phyloP scores from a whole-genome alignment of 2,113 vertebrate species.

The Rana temporaria region DNA sequence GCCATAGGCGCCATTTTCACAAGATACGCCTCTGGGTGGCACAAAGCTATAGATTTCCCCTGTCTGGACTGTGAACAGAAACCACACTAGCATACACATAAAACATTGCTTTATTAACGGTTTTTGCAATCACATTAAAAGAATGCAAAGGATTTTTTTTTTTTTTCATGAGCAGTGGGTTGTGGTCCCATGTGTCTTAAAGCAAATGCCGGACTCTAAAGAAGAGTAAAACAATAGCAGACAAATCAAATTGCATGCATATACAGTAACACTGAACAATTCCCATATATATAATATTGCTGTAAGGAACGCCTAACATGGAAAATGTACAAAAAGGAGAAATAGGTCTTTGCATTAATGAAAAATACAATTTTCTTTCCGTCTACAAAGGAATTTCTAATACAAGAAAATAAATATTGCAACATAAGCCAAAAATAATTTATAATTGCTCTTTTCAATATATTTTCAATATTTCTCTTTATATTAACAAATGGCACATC shows the following conservation, averaged over 20 bases:
- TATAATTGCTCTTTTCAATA: constrained; percentile 99
- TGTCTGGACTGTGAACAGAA: too few species aligned
- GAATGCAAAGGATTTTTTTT: constrained; percentile 70
- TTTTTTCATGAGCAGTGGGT: constrained; percentile 67
- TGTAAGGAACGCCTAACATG: constrained; percentile 93
- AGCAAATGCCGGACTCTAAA: constrained; percentile 73
- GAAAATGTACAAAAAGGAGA: constrained; percentile 99
- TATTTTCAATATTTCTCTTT: constrained; percentile 99
- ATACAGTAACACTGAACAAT: constrained; percentile 87
- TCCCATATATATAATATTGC: constrained; percentile 93
- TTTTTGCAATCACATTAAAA: constrained; percentile 89
- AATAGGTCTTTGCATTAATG: constrained; percentile 98
- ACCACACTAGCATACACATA: constrained; percentile 76
- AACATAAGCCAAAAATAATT: constrained; percentile 99
- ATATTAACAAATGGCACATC: constrained; percentile 99
- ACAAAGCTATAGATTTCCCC: too few species aligned
- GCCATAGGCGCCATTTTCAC: too few species aligned
- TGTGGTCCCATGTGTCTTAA: constrained; percentile 74
- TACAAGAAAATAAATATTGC: constrained; percentile 99
- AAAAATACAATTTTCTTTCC: constrained; percentile 95
- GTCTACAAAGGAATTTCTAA: constrained; percentile 99
- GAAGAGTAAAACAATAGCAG: constrained; percentile 76
- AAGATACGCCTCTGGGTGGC: too few species aligned
- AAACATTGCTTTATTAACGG: constrained; percentile 99
- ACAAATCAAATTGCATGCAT: constrained; percentile 90